phyloP scores from a whole-genome alignment of 2,797 vertebrate genomes.

The Darevskia nairensis region DNA sequence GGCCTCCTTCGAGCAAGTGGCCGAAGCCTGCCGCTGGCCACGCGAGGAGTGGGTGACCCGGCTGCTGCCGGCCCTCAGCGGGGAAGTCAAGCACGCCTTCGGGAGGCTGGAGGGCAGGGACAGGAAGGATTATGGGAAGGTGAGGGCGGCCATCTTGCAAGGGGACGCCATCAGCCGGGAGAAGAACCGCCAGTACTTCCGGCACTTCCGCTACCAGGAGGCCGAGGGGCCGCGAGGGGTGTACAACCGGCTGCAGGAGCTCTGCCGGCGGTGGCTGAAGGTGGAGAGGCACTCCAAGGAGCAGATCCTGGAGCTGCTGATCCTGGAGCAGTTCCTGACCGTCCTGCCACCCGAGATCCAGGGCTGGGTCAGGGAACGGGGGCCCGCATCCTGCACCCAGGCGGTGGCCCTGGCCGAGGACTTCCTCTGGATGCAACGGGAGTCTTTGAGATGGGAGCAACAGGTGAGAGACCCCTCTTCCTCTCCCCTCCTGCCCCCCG shows the following conservation, averaged over 20 bases:
- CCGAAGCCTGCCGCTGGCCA: slow-evolving; percentile 26
- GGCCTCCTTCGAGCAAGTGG: slow-evolving; percentile 23
- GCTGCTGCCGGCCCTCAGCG: background rate
- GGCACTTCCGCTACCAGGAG: slow-evolving; percentile 35
- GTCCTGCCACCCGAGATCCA: slow-evolving; percentile 23
- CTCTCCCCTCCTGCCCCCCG: no score
- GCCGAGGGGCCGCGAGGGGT: slow-evolving; percentile 12
- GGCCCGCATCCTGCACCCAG: background rate
- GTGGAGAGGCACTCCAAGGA: slow-evolving; percentile 28
- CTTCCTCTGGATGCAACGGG: slow-evolving; percentile 38
- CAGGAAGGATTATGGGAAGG: slow-evolving; percentile 22
- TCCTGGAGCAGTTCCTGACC: slow-evolving; percentile 39
- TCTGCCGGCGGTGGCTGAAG: slow-evolving; percentile 34
- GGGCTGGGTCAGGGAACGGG: slow-evolving; percentile 22
- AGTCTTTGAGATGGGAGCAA: slow-evolving; percentile 36
- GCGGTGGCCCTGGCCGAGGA: slow-evolving; percentile 36
- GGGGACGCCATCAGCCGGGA: slow-evolving; percentile 18
- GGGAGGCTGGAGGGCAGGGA: background rate
- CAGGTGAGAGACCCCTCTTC: background rate
- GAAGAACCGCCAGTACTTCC: slow-evolving; percentile 28
- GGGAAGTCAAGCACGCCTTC: slow-evolving; percentile 19
- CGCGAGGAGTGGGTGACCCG: slow-evolving; percentile 17
- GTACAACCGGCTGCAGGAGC: slow-evolving; percentile 18
- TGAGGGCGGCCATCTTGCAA: slow-evolving; percentile 25
- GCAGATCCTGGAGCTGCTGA: slow-evolving; percentile 36